Conservation (phyloP, 2,797 vertebrate species). For the Clarias pachynema region DNA sequence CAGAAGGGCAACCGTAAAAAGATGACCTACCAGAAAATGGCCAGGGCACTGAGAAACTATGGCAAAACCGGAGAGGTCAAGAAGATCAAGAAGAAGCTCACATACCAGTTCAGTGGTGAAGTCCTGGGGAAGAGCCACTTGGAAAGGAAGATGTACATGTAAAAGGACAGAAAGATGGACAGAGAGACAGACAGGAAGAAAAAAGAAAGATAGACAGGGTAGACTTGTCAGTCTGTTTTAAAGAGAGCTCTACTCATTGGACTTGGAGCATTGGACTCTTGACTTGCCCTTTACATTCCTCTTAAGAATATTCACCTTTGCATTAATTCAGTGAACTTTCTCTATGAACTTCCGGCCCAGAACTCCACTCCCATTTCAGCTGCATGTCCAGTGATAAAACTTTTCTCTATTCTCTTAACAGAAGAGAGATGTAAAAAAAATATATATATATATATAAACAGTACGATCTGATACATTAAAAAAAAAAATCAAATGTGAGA, state of each 20-base stretch:
- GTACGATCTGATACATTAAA: constrained; percentile 20
- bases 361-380: constrained; percentile 20
- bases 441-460: neutral
- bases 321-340: constrained; percentile 53
- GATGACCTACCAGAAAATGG: constrained; percentile 99
- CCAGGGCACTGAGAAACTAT: constrained; percentile 95
- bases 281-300: constrained; percentile 20
- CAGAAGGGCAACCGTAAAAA: constrained; percentile 99
- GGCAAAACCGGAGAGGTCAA: constrained; percentile 99
- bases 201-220: neutral
- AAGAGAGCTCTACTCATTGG: constrained; percentile 41
- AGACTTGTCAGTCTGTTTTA: constrained; percentile 21
- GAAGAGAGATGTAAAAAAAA: neutral
- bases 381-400: constrained; percentile 1
- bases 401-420: neutral
- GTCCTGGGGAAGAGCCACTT: constrained; percentile 85
- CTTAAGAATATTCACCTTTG: constrained; percentile 48
- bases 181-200: neutral
- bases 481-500: neutral
- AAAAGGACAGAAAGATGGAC: constrained; percentile 43
- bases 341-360: constrained; percentile 25
- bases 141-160: constrained; percentile 85
- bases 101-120: constrained; percentile 99
- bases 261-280: constrained; percentile 30
- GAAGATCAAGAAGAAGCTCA: constrained; percentile 99